Evolutionary conservation across 2,113 vertebrate genomes (phyloP), one percentile per base, ranked within the genome.

Genomic region (Hippoglossus stenolepis): DNA sequence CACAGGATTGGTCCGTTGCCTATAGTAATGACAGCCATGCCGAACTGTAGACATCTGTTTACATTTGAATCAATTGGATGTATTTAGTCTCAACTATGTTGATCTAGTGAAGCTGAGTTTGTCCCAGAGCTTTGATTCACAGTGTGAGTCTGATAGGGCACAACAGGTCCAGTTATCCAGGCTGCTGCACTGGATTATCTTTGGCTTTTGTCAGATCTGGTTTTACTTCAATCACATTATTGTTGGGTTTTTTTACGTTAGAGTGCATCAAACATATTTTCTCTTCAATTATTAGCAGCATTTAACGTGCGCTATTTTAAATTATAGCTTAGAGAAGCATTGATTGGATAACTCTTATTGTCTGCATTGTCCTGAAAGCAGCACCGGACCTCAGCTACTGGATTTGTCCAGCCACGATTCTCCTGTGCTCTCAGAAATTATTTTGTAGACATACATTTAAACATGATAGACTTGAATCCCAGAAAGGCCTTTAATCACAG

Each of bases 41-140:
- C 75, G 26, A 78, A 75, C 49, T 65, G 40, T 12, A 45, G 59
- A 59, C 54, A 63, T 81, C 67, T 75, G 59, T 79, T 70, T 49
- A 59, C 73, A 63, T 75, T 78, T 80, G 57, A 71, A 59, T 43
- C 23, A 49, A 3, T 65, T 64, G 21, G 17, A 56, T 76, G 2
- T 26, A n/a, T 74, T 82, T 40, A 5, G 24, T 69, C 62, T 57
- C 6, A 67, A 63, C 31, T 64, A 4, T 18, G 15, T 60, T 67
- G 70, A 74, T 1, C 8, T 10, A 13, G 3, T 43, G 43, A 5
- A 24, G 64, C 45, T 10, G 38, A 64, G 21, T 73, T 75, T 64
- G 58, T 73, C 66, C 18, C 62, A 53, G 12, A 45, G 67, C 70
- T 75, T 74, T 28, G 14, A 77, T 54, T 75, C 18, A 28, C 64